Percentiles rank a stretch among this genome's conserved stretches.
phyloP scores from a whole-genome alignment of 2,888 invertebrate species.

The Tetheella fluctuosa region DNA sequence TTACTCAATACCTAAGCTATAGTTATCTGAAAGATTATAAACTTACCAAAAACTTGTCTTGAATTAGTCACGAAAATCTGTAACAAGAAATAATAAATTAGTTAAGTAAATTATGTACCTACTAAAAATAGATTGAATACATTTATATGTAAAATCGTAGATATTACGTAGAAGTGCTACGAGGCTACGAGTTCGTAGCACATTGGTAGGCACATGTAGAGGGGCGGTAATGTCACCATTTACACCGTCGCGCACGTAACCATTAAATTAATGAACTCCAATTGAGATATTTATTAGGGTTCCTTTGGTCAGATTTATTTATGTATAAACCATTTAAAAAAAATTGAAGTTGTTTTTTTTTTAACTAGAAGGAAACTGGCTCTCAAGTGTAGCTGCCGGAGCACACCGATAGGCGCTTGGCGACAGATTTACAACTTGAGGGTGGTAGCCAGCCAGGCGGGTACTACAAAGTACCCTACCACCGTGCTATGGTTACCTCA shows the following conservation, averaged over 20 bases:
- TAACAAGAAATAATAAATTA: neutral
- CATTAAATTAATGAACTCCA: neutral
- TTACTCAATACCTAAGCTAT: neutral
- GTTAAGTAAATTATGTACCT: neutral
- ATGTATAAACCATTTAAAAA: no score
- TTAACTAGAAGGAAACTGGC: neutral
- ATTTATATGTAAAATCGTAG: neutral
- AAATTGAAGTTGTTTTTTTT: no score
- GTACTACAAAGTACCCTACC: no score
- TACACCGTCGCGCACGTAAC: slow-evolving; percentile 8
- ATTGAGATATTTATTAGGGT: neutral
- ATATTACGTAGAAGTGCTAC: slow-evolving; percentile 1
- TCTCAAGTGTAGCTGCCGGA: no score
- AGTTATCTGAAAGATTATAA: neutral
- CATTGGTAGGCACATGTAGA: neutral
- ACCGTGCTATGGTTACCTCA: no score
- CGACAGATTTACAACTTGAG: no score
- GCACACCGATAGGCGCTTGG: no score
- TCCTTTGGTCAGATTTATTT: neutral
- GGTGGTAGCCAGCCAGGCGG: no score
- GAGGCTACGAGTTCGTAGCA: slow-evolving; percentile 5
- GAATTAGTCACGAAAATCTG: neutral
- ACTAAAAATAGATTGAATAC: no score
- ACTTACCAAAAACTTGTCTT: slow-evolving; percentile 1
- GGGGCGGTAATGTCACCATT: slow-evolving; percentile 8